Percentiles rank a stretch among this genome's conserved stretches.
Conservation (phyloP, 2,113 vertebrate genomes). For the Leiothrix lutea region DNA sequence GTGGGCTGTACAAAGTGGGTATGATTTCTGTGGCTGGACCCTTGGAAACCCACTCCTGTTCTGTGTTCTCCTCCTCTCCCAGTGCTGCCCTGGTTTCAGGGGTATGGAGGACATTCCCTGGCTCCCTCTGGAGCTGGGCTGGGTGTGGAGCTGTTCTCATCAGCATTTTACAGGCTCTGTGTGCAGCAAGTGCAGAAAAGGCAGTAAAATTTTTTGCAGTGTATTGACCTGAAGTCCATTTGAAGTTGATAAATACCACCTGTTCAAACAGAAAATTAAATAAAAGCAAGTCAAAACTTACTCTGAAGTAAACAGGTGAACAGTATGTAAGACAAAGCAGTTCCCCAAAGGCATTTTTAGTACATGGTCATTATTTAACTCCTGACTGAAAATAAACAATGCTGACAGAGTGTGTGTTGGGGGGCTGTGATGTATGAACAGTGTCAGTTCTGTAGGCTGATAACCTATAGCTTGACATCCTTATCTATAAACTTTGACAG, state of each 20-base stretch:
- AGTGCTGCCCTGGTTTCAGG: not conserved
- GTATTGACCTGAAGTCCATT: conserved; percentile 39
- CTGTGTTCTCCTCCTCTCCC: not conserved
- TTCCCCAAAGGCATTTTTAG: conserved; percentile 69
- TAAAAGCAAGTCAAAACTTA: conserved; percentile 65
- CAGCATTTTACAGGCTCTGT: not conserved
- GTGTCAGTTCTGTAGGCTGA: conserved; percentile 64
- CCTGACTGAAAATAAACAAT: conserved; percentile 71
- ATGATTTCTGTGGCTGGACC: not conserved
- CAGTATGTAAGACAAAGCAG: conserved; percentile 64
- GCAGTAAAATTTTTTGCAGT: not conserved
- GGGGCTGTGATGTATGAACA: conserved; percentile 66
- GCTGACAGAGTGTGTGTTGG: conserved; percentile 63
- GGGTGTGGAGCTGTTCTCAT: not conserved
- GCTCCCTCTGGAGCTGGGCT: not conserved
- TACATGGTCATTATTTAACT: conserved; percentile 74
- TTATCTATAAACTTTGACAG: conserved; percentile 73
- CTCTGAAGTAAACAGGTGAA: conserved; percentile 69
- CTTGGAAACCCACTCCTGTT: rapidly evolving
- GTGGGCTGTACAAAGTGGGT: not conserved
- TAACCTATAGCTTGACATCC: conserved; percentile 71
- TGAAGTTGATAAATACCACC: conserved; percentile 67
- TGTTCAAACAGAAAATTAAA: conserved; percentile 61
- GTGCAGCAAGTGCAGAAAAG: conserved; percentile 12
- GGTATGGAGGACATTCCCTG: not conserved